These are phyloP conservation scores for Phylloscopus collybita DNA, from an alignment of 2,797 vertebrate genomes.

Conservation along the genomic window DNA sequence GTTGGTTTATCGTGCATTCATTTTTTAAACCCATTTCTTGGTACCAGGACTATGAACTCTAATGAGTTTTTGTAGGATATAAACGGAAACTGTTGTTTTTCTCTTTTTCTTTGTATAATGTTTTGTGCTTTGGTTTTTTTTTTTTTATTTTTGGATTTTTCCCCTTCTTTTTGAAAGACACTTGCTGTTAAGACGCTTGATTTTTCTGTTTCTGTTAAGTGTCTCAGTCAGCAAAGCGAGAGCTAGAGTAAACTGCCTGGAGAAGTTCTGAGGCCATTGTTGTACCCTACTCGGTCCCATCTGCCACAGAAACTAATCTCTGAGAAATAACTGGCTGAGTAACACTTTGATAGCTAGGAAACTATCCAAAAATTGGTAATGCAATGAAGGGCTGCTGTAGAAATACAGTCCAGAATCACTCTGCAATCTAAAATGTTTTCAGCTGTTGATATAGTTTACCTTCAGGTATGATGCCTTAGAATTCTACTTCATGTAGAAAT, in stretches of 20 bases:
- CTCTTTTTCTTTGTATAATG: background rate
- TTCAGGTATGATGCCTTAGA: background rate
- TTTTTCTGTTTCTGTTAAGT: background rate
- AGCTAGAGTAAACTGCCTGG: background rate
- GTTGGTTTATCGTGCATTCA: background rate
- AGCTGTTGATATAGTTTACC: background rate
- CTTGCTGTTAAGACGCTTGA: background rate
- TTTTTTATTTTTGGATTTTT: rapidly evolving
- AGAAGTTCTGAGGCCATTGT: background rate
- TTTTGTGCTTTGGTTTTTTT: background rate
- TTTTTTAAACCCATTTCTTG: background rate
- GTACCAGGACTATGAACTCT: background rate
- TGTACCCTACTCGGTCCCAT: background rate
- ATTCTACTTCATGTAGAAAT: background rate
- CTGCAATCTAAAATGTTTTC: background rate
- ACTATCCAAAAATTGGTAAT: background rate
- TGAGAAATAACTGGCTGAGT: background rate
- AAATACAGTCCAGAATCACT: background rate
- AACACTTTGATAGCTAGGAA: background rate
- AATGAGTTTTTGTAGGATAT: background rate
- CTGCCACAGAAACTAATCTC: background rate
- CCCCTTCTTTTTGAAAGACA: rapidly evolving
- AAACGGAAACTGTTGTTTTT: background rate
- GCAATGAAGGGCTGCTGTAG: background rate
- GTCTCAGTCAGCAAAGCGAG: background rate